Percentiles rank a stretch among this genome's conserved stretches.
These are phyloP conservation scores for Rhinopithecus roxellana DNA, from an alignment of 2,113 vertebrate species.

Conservation along the genomic window DNA sequence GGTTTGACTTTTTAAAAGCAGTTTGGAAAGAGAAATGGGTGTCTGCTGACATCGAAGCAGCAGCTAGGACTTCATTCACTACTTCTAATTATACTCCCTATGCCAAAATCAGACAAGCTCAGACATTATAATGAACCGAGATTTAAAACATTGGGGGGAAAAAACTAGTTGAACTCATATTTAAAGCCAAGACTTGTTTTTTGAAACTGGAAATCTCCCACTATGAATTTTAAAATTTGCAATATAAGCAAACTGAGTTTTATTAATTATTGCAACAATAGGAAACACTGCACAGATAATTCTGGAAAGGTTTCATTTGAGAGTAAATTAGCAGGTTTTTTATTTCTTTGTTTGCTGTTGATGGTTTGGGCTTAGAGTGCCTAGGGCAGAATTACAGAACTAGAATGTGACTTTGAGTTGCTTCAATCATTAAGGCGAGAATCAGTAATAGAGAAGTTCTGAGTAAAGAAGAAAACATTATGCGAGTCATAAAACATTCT, in stretches of 20 bases:
- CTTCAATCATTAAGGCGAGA: not conserved
- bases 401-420: not conserved
- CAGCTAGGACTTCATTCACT: not conserved
- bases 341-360: too few species aligned
- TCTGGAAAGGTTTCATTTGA: too few species aligned
- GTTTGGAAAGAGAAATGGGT: not conserved
- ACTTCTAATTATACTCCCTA: not conserved
- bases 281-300: too few species aligned
- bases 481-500: not conserved
- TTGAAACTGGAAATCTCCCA: too few species aligned
- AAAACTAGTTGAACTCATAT: not conserved
- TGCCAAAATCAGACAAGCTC: not conserved
- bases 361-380: too few species aligned
- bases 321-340: too few species aligned
- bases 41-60: not conserved
- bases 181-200: not conserved
- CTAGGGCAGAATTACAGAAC: not conserved
- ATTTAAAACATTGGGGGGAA: not conserved
- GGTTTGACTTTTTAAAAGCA: not conserved
- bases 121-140: not conserved
- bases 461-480: not conserved
- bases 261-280: too few species aligned
- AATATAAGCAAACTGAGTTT: too few species aligned
- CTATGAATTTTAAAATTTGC: too few species aligned
- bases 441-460: not conserved